Evolutionary conservation across 2,113 vertebrate species (phyloP).

Genomic region (Ranitomeya imitator): DNA sequence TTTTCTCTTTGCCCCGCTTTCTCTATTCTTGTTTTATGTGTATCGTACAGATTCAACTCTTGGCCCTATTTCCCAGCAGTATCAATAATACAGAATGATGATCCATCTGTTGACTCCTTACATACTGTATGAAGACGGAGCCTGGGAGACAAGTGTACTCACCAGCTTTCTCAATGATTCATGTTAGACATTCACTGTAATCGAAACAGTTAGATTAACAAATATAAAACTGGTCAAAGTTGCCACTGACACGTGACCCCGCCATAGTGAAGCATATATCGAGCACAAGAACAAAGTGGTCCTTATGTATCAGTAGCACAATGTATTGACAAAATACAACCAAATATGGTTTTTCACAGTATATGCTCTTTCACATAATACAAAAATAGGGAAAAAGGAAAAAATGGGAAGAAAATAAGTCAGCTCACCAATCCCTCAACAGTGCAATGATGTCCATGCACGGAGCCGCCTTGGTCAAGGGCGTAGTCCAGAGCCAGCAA

Average conservation of each 20-base stretch:
- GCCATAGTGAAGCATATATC: background rate
- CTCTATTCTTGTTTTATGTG: background rate
- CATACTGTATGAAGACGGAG: conserved; percentile 17
- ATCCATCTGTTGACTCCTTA: conserved; percentile 37
- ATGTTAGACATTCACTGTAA: background rate
- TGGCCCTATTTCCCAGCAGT: conserved; percentile 29
- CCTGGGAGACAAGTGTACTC: conserved; percentile 28
- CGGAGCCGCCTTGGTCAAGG: too few relatives aligned
- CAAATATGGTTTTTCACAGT: background rate
- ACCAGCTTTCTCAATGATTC: conserved; percentile 11
- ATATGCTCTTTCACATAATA: background rate
- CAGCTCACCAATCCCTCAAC: too few relatives aligned
- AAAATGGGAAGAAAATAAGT: too few relatives aligned
- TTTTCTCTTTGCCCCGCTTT: background rate
- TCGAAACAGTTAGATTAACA: conserved; percentile 9
- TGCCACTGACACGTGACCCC: background rate
- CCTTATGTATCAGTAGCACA: background rate
- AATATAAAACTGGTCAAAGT: conserved; percentile 5
- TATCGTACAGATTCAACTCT: conserved; percentile 5
- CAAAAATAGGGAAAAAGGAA: too few relatives aligned
- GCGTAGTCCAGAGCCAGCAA: too few relatives aligned
- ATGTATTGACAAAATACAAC: background rate
- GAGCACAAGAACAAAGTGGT: background rate
- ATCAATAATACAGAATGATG: conserved; percentile 49
- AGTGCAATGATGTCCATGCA: too few relatives aligned